Percentiles rank a stretch among this genome's conserved stretches.
Evolutionary conservation across 2,113 vertebrate genomes (phyloP).

Genomic region (Dinomys branickii): DNA sequence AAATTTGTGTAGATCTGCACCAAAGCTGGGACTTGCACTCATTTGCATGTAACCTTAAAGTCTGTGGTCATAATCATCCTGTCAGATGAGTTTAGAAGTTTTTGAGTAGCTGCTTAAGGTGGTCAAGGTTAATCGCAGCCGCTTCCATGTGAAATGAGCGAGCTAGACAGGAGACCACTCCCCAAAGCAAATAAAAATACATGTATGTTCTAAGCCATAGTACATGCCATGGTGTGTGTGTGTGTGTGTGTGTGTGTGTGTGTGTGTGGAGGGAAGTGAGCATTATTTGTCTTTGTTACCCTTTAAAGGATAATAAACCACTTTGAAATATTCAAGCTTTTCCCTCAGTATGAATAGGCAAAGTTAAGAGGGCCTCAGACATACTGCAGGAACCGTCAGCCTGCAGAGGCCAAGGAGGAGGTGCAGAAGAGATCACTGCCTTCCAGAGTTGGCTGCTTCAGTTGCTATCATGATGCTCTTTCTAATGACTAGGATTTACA

Average conservation of each 20-base stretch:
- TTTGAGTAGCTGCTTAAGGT: neutral
- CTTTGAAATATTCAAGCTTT: neutral
- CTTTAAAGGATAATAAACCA: neutral
- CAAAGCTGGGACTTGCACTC: neutral
- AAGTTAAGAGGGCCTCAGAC: neutral
- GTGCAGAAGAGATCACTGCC: neutral
- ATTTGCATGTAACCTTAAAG: neutral
- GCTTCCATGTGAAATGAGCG: neutral
- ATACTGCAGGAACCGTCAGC: neutral
- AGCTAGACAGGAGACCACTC: neutral
- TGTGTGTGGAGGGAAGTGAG: too few species aligned
- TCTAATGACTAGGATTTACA: neutral
- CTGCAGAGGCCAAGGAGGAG: neutral
- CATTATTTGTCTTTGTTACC: neutral
- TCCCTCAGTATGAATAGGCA: neutral
- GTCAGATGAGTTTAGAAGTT: neutral
- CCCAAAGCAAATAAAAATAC: neutral
- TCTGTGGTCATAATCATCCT: neutral
- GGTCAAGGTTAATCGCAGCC: neutral
- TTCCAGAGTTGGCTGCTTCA: neutral
- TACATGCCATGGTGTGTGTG: neutral
- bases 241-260: neutral
- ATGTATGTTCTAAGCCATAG: neutral
- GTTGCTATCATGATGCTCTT: neutral
- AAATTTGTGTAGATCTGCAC: neutral